Conservation (phyloP, 1,140 invertebrate species). For the Diplogasteroides magnus region DNA sequence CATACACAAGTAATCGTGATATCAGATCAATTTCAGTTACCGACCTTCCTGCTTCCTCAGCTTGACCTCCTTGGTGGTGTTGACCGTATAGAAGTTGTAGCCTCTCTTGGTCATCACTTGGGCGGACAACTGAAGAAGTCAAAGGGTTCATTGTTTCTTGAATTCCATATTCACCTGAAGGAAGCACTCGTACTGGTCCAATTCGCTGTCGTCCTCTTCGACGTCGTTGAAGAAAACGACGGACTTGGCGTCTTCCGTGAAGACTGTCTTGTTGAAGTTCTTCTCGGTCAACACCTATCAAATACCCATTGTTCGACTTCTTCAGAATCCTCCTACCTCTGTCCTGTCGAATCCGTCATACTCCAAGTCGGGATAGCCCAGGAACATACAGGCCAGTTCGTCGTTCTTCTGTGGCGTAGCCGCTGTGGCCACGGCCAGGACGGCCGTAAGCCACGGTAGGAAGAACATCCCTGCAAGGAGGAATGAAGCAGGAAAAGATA, state of each 20-base stretch:
- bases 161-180: slow-evolving; percentile 43
- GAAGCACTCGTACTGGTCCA: slow-evolving; percentile 55
- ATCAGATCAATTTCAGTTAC: no score
- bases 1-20: no score
- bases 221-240: slow-evolving; percentile 56
- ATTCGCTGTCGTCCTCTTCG: slow-evolving; percentile 53
- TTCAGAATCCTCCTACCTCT: slow-evolving; percentile 41
- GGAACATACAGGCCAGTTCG: slow-evolving; percentile 59
- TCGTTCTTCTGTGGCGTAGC: slow-evolving; percentile 53
- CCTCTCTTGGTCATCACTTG: slow-evolving; percentile 56
- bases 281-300: slow-evolving; percentile 51
- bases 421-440: neutral
- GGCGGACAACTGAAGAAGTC: slow-evolving; percentile 51
- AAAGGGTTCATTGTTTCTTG: no score
- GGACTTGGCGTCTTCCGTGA: slow-evolving; percentile 54
- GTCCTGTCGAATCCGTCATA: slow-evolving; percentile 54
- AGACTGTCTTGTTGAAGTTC: slow-evolving; percentile 54
- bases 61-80: slow-evolving; percentile 51
- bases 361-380: slow-evolving; percentile 54
- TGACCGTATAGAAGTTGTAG: slow-evolving; percentile 55
- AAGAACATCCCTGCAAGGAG: neutral
- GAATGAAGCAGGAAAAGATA: neutral
- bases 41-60: slow-evolving; percentile 48
- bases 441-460: neutral
- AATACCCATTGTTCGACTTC: neutral